Evolutionary conservation across 2,113 vertebrate genomes (phyloP), one percentile per base, ranked within the genome.

Genomic region (Xiphophorus couchianus): DNA sequence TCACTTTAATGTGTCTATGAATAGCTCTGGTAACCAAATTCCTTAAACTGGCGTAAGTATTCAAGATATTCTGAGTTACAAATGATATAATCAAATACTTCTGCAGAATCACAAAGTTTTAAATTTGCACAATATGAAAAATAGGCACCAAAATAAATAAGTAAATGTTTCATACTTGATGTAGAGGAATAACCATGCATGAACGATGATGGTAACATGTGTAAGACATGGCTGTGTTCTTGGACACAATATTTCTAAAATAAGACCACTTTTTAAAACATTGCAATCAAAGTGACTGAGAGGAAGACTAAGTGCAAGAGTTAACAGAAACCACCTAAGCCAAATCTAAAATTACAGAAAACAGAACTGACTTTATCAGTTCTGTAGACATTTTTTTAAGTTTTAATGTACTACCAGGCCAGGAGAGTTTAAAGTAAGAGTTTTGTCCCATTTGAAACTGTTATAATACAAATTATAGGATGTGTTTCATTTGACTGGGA

Each of bases 171-270:
- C 19, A 78, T 30, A 72, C 72, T 80, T 82, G 69, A 83, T 64
- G 76, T 48, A 78, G 66, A 19, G 83, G 60, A 78, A 77, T 33
- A 3, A 68, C 35, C 28, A 61, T 22, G 37, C 69, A 5, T 39
- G 37, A 39, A 66, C 51, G 1, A n/a, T 58, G 25, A 25, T 58
- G 3, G 73, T 77, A 80, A 82, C 90, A 70, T 89, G 90, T 90
- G 69, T 27, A 61, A 48, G 83, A 80, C 85, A 76, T 83, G 86
- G 29, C 78, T 29, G 29, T n/a, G 31, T 70, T 75, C 78, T 71
- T 80, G 25, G 61, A 71, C 76, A 85, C 83, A 76, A 83, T 84
- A 85, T 78, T 89, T 87, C 84, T 78, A 68, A 73, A 73, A 82
- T 77, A 17, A 81, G 22, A n/a, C 1, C 71, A 84, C 75, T 77